These are phyloP conservation scores for Percopsis omiscomaycus DNA, from an alignment of 2,797 vertebrate species.

Conservation along the genomic window DNA sequence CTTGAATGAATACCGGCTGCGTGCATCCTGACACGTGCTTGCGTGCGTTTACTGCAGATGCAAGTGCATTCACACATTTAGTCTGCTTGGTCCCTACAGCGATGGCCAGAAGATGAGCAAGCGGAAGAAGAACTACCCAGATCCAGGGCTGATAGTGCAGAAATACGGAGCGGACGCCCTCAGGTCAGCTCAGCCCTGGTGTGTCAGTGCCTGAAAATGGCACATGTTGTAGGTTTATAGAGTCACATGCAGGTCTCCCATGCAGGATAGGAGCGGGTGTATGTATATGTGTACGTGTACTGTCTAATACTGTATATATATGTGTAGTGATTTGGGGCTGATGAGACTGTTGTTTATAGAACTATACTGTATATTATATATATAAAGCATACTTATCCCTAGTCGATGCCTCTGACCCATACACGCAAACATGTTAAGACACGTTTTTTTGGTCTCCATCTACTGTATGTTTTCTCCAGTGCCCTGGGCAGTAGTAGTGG, in stretches of 20 bases:
- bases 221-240: background rate
- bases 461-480: constrained; percentile 38
- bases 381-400: too few relatives aligned
- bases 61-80: constrained; percentile 46
- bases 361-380: too few relatives aligned
- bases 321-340: too few relatives aligned
- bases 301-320: background rate
- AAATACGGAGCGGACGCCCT: constrained; percentile 94
- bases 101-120: constrained; percentile 99
- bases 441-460: constrained; percentile 17
- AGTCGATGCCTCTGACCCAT: background rate
- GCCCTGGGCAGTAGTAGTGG: constrained; percentile 54
- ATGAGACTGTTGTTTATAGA: too few relatives aligned
- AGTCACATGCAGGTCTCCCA: background rate
- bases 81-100: constrained; percentile 68
- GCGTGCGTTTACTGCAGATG: constrained; percentile 34
- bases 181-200: constrained; percentile 78
- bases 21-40: constrained; percentile 53
- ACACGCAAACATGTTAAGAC: constrained; percentile 8
- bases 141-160: constrained; percentile 85
- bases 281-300: background rate
- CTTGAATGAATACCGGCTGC: constrained; percentile 65
- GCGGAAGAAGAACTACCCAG: constrained; percentile 98
- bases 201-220: constrained; percentile 5
- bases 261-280: constrained; percentile 10